Conservation (phyloP, 2,888 invertebrate species). For the Seladonia tumulorum region DNA sequence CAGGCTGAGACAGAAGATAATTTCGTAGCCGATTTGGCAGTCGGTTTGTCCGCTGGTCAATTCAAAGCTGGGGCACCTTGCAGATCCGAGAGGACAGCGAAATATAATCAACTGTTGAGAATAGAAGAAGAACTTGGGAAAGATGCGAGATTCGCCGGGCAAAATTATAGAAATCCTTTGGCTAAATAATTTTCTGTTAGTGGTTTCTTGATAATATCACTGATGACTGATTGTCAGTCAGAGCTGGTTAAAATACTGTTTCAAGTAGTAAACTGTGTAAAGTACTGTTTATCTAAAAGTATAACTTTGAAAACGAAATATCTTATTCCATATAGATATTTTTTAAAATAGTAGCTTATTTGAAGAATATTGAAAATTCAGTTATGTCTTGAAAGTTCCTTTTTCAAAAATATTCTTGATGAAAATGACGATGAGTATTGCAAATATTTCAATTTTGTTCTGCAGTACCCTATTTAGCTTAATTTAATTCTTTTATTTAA, state of each 20-base stretch:
- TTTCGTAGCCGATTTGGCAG: constrained; percentile 79
- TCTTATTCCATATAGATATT: neutral
- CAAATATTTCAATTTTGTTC: neutral
- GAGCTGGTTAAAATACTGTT: neutral
- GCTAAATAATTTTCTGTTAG: constrained; percentile 43
- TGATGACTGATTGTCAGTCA: neutral
- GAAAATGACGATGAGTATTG: neutral
- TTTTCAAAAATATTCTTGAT: neutral
- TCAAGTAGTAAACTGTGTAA: neutral
- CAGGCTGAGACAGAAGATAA: constrained; percentile 80
- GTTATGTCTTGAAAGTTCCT: neutral
- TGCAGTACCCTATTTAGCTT: too few relatives aligned
- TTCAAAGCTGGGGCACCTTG: constrained; percentile 80
- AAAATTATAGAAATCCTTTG: constrained; percentile 70
- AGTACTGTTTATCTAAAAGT: neutral
- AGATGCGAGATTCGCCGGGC: constrained; percentile 77
- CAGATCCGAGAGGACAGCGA: constrained; percentile 76
- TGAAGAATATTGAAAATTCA: neutral
- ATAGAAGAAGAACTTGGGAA: constrained; percentile 81
- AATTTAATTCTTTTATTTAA: too few relatives aligned
- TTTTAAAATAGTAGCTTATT: neutral
- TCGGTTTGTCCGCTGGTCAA: constrained; percentile 78
- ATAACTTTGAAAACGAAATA: too few relatives aligned
- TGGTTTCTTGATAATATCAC: neutral
- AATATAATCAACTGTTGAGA: constrained; percentile 81